Percentiles rank a stretch among this genome's conserved stretches.
phyloP scores from a whole-genome alignment of 2,113 vertebrate species.

The Sterna hirundo region DNA sequence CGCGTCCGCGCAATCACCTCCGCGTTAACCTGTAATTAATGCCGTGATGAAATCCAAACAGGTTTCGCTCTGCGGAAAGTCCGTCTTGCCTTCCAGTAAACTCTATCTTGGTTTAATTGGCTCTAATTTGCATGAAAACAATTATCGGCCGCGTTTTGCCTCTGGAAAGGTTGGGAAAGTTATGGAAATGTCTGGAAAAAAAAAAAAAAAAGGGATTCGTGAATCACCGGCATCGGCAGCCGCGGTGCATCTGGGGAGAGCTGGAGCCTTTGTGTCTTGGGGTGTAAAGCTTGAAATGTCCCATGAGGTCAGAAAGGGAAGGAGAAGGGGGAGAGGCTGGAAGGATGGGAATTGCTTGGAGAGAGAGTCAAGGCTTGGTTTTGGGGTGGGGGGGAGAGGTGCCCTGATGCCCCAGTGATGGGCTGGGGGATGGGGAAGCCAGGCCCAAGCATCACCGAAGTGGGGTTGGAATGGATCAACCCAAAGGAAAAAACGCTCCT shows the following conservation, averaged over 20 bases:
- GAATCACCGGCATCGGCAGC: neutral
- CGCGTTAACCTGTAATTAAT: neutral
- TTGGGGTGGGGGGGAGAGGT: rapidly evolving
- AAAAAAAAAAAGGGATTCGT: neutral
- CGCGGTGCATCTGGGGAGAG: neutral
- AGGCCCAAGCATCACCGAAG: rapidly evolving
- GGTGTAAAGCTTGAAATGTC: neutral
- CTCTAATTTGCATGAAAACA: conserved; percentile 23
- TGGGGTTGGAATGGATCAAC: neutral
- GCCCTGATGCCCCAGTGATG: neutral
- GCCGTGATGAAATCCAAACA: neutral
- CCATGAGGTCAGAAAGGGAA: neutral
- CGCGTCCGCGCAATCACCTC: neutral
- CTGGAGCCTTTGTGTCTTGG: neutral
- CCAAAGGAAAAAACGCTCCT: rapidly evolving
- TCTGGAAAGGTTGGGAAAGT: conserved; percentile 31
- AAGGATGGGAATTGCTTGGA: no score
- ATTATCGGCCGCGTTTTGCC: neutral
- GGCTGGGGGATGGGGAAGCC: neutral
- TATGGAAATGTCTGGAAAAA: neutral
- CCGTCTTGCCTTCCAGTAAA: neutral
- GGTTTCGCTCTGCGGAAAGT: neutral
- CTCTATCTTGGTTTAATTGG: neutral
- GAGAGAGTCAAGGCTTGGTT: neutral
- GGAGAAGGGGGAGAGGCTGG: neutral